A percentile compares a stretch with the other conserved stretches of the same genome.
Evolutionary conservation across 2,797 vertebrate species (phyloP).

Genomic region (Microctenopoma stevenorrisi): DNA sequence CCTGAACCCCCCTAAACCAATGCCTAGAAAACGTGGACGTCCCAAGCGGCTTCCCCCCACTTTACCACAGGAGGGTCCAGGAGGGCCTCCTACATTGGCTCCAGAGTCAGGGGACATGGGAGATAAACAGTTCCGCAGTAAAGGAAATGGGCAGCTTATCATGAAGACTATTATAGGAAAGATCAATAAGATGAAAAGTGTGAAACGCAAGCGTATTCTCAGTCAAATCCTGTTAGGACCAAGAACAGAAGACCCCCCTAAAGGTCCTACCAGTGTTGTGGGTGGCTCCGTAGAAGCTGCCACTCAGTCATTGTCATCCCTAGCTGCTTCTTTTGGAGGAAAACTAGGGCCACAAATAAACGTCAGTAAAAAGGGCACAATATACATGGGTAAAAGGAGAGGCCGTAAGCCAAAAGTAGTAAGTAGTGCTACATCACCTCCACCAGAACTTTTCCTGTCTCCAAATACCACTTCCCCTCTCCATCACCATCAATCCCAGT

Average conservation of each 20-base stretch:
- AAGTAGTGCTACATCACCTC: conserved; percentile 54
- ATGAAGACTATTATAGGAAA: conserved; percentile 98
- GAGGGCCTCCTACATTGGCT: conserved; percentile 90
- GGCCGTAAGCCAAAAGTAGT: conserved; percentile 94
- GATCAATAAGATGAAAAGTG: conserved; percentile 99
- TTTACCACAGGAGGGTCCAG: conserved; percentile 87
- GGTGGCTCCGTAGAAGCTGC: conserved; percentile 68
- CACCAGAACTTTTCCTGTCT: conserved; percentile 79
- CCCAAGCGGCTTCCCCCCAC: conserved; percentile 93
- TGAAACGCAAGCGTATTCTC: conserved; percentile 94
- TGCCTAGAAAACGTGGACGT: conserved; percentile 95
- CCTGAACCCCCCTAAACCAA: conserved; percentile 90
- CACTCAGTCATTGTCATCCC: conserved; percentile 88
- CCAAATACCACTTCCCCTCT: conserved; percentile 82
- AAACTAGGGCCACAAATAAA: conserved; percentile 97
- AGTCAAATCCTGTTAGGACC: conserved; percentile 92
- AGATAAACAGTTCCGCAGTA: conserved; percentile 87
- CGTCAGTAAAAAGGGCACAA: conserved; percentile 99
- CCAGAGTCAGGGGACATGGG: conserved; percentile 84
- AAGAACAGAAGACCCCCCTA: conserved; percentile 76
- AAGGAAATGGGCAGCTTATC: conserved; percentile 94
- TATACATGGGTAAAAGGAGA: conserved; percentile 98
- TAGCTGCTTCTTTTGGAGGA: conserved; percentile 94
- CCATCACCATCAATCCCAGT: conserved; percentile 86
- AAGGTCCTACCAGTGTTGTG: conserved; percentile 56